These are phyloP conservation scores for Zaprionus ornatus DNA, from an alignment of 1,140 invertebrate species.

Conservation along the genomic window DNA sequence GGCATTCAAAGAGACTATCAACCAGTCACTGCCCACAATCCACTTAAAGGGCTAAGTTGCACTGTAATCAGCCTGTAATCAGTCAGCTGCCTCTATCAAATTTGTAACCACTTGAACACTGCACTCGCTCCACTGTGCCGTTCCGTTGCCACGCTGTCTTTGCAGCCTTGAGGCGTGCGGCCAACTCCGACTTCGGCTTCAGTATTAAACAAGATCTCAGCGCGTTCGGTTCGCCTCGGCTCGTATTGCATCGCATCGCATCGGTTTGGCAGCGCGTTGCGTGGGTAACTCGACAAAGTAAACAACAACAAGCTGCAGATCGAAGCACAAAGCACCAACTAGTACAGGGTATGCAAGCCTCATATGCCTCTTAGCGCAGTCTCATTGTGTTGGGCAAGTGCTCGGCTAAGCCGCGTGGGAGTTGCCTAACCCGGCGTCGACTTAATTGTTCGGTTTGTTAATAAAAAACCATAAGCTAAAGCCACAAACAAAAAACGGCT, in stretches of 20 bases:
- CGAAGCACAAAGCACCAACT: conserved; percentile 34
- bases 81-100: neutral
- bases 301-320: conserved; percentile 17
- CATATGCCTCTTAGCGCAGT: neutral
- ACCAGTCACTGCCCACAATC: too few species aligned
- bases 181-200: conserved; percentile 64
- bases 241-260: neutral
- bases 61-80: neutral
- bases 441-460: conserved; percentile 67
- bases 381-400: conserved; percentile 30
- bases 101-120: neutral
- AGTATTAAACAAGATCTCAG: conserved; percentile 81
- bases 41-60: too few species aligned
- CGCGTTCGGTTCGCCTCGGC: conserved; percentile 49
- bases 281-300: conserved; percentile 12
- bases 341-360: conserved; percentile 2
- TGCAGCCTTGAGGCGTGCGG: conserved; percentile 42
- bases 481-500: neutral
- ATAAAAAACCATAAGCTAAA: conserved; percentile 20
- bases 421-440: conserved; percentile 45
- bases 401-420: conserved; percentile 56
- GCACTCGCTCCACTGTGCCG: conserved; percentile 33
- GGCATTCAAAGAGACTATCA: too few species aligned
- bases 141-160: conserved; percentile 44
- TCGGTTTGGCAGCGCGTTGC: conserved; percentile 11